Conservation (phyloP, 92 coral and sea anemone species). For the Metridium senile region DNA sequence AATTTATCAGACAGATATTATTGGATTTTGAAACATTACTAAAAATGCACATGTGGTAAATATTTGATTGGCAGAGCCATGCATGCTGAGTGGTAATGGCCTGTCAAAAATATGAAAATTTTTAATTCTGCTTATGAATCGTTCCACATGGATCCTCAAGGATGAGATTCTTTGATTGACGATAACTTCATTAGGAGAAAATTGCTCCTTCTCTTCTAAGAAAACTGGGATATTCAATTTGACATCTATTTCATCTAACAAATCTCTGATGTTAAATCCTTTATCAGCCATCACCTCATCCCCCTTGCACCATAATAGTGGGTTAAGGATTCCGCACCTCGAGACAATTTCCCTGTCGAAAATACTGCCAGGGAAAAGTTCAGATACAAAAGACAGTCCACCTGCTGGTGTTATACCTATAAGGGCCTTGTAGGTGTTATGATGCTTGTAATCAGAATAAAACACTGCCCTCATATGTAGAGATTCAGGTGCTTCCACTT, state of each 20-base stretch:
- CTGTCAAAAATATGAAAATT: conserved; percentile 41
- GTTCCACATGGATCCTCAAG: conserved; percentile 48
- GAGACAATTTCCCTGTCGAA: conserved; percentile 46
- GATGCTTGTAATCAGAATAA: conserved; percentile 64
- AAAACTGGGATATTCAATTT: conserved; percentile 45
- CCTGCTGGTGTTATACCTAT: conserved; percentile 61
- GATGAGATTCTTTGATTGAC: conserved; percentile 42
- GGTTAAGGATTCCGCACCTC: conserved; percentile 58
- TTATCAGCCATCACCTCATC: conserved; percentile 64
- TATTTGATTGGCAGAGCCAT: conserved; percentile 42
- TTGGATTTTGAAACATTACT: conserved; percentile 51
- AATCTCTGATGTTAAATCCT: conserved; percentile 52
- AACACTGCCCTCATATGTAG: conserved; percentile 36
- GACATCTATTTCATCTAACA: conserved; percentile 37
- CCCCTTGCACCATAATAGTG: conserved; percentile 45
- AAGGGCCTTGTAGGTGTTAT: conserved; percentile 54
- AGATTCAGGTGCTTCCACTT: conserved; percentile 13
- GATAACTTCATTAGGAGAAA: conserved; percentile 37
- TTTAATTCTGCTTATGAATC: conserved; percentile 39
- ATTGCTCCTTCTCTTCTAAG: conserved; percentile 49
- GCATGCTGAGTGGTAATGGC: conserved; percentile 45
- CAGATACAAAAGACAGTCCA: conserved; percentile 43
- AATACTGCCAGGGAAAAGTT: conserved; percentile 43
- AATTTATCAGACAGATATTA: conserved; percentile 23
- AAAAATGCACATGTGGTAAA: conserved; percentile 41